Conservation (phyloP, 2,113 vertebrate species). For the Hiodon alosoides region DNA sequence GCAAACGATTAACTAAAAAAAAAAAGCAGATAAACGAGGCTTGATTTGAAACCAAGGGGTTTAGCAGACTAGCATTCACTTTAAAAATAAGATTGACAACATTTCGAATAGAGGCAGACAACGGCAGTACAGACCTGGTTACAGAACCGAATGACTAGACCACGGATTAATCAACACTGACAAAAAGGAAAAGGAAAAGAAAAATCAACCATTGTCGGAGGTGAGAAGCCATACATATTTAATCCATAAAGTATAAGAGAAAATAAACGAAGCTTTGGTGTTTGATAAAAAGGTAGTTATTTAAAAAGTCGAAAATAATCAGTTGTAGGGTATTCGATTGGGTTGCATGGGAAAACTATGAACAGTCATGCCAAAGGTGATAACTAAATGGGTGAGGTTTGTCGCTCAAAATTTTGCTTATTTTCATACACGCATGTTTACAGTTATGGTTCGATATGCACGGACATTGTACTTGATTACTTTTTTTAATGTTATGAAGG, state of each 20-base stretch:
- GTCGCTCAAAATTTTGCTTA: constrained; percentile 38
- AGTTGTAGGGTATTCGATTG: background rate
- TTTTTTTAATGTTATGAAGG: too few species aligned
- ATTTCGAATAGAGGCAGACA: background rate
- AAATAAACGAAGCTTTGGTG: constrained; percentile 35
- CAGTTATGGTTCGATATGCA: background rate
- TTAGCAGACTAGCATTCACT: constrained; percentile 16
- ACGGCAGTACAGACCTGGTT: constrained; percentile 6
- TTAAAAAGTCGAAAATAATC: background rate
- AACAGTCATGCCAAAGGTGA: constrained; percentile 27
- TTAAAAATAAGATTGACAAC: background rate
- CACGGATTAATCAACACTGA: constrained; percentile 29
- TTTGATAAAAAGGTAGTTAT: constrained; percentile 25
- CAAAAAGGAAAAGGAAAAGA: constrained; percentile 15
- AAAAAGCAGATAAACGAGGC: constrained; percentile 21
- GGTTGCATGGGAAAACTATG: background rate
- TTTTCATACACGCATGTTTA: background rate
- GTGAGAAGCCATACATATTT: constrained; percentile 46
- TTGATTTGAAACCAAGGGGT: constrained; percentile 19
- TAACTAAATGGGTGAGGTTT: constrained; percentile 49
- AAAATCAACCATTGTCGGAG: constrained; percentile 38
- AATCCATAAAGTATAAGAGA: constrained; percentile 31
- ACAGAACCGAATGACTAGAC: constrained; percentile 26
- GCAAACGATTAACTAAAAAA: constrained; percentile 29
- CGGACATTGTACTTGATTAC: too few species aligned